Percentiles rank a stretch among this genome's conserved stretches.
phyloP scores from a whole-genome alignment of 1,140 invertebrate species.

The Leptinotarsa undecemlineata region DNA sequence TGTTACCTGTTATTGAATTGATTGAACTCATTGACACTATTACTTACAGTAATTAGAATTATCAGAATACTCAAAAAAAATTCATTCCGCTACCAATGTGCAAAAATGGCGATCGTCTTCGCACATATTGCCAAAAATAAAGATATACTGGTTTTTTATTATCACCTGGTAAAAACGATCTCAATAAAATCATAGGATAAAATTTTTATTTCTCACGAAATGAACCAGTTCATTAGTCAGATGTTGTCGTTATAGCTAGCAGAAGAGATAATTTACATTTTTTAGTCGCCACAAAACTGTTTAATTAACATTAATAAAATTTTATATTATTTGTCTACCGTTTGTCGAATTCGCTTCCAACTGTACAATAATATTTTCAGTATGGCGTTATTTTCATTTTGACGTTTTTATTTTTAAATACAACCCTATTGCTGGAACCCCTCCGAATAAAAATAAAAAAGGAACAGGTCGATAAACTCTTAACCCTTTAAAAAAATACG shows the following conservation, averaged over 20 bases:
- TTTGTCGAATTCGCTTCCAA: slow-evolving; percentile 7
- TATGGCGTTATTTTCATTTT: slow-evolving; percentile 24
- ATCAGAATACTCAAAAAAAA: too few species aligned
- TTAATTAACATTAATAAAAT: not conserved
- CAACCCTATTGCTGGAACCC: slow-evolving; percentile 7
- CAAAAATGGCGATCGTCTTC: too few species aligned
- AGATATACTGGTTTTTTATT: not conserved
- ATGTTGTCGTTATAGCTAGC: not conserved
- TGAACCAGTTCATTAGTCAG: slow-evolving; percentile 1
- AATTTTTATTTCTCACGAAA: not conserved
- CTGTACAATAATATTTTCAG: slow-evolving; percentile 23
- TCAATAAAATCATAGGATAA: not conserved
- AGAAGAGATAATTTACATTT: slow-evolving; percentile 4
- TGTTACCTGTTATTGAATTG: too few species aligned
- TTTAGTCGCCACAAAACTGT: not conserved
- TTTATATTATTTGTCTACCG: slow-evolving; percentile 17
- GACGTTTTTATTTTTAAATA: slow-evolving; percentile 21
- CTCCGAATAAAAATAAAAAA: slow-evolving; percentile 12
- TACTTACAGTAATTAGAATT: too few species aligned
- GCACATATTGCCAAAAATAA: too few species aligned
- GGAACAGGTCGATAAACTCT: slow-evolving; percentile 25
- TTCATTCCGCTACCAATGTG: too few species aligned
- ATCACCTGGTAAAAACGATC: not conserved
- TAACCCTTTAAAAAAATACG: slow-evolving; percentile 31
- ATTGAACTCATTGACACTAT: too few species aligned